Base-by-base conservation (phyloP, 2,797 vertebrate species). In the Tarsius wallacei region DNA sequence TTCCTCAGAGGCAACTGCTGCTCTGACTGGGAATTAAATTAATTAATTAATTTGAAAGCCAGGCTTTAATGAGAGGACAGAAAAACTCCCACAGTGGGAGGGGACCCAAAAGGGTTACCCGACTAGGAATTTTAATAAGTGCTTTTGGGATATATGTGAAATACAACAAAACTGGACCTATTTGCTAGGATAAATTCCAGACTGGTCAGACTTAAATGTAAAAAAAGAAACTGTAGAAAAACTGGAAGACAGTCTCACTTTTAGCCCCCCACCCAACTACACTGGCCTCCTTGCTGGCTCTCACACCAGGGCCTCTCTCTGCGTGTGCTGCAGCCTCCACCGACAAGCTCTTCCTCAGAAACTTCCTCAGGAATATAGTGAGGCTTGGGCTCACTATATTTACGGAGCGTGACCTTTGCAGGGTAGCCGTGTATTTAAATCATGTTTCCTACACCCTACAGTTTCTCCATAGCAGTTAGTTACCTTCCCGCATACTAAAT, bases 151-250 rank as follows among this genome's bases (percentile, higher is more conserved):
- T 87, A 59, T 31, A 84, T 70, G 19, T 80, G 83, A 81, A 89
- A 22, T 42, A 70, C 64, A 53, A 87, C 7, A 64, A 24, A 84
- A 66, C 13, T 47, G 78, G 63, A 42, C 53, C 13, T 21, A 64
- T 76, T 24, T 89, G 81, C n/a, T 15, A 71, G 82, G 86, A 59
- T 85, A 59, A 68, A 63, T 90, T 77, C 33, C 86, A 90, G 63
- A 78, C 78, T 53, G 36, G 24, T 87, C 42, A 13, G 64, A 90
- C 47, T 96, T 87, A 49, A 90, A 51, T 63, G 47, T 74, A 15
- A 78, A 89, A 89, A 89, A 42, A 4, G 26, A 68, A 93, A 51
- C 33, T 42, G n/a, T 47, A 63, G n/a, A 70, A 33, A 83, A 84
- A 93, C 66, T 36, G 49, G 80, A 81, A 57, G 47, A 31, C 21